These are phyloP conservation scores for Triplophysa rosa DNA, from an alignment of 2,113 vertebrate genomes.

Conservation along the genomic window DNA sequence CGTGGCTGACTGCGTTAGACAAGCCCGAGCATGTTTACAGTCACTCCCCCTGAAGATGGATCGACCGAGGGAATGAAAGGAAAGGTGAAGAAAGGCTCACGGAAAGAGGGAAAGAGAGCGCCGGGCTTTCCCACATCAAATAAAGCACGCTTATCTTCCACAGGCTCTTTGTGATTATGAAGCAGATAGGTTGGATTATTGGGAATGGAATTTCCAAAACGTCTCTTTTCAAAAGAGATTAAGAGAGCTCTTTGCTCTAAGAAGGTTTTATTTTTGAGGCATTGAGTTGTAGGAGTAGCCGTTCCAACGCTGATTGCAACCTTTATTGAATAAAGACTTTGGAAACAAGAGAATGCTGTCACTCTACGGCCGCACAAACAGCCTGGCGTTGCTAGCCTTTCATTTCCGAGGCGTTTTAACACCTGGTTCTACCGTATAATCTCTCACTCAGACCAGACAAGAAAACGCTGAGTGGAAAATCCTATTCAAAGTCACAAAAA, in stretches of 20 bases:
- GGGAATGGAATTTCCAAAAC: constrained; percentile 77
- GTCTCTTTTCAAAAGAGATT: constrained; percentile 70
- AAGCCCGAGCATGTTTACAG: constrained; percentile 69
- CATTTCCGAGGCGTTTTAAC: constrained; percentile 43
- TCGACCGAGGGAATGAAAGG: constrained; percentile 64
- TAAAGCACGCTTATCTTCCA: constrained; percentile 72
- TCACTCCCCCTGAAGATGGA: constrained; percentile 55
- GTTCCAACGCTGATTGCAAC: constrained; percentile 45
- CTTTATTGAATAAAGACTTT: constrained; percentile 42
- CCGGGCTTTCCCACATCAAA: constrained; percentile 80
- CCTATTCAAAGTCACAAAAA: constrained; percentile 13
- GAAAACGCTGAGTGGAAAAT: constrained; percentile 35
- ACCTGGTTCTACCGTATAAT: constrained; percentile 46
- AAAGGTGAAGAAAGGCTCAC: constrained; percentile 48
- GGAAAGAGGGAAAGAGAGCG: constrained; percentile 63
- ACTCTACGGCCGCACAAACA: constrained; percentile 37
- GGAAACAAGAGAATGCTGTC: constrained; percentile 42
- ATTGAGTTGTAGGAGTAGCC: constrained; percentile 31
- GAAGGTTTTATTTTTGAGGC: constrained; percentile 65
- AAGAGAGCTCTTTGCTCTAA: constrained; percentile 62
- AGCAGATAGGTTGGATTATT: constrained; percentile 74
- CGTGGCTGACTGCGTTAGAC: constrained; percentile 71
- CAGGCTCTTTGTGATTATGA: constrained; percentile 75
- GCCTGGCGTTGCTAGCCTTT: constrained; percentile 5
- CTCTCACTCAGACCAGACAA: constrained; percentile 36